These are phyloP conservation scores for Myiozetetes cayanensis DNA, from an alignment of 2,113 vertebrate species.

Conservation along the genomic window DNA sequence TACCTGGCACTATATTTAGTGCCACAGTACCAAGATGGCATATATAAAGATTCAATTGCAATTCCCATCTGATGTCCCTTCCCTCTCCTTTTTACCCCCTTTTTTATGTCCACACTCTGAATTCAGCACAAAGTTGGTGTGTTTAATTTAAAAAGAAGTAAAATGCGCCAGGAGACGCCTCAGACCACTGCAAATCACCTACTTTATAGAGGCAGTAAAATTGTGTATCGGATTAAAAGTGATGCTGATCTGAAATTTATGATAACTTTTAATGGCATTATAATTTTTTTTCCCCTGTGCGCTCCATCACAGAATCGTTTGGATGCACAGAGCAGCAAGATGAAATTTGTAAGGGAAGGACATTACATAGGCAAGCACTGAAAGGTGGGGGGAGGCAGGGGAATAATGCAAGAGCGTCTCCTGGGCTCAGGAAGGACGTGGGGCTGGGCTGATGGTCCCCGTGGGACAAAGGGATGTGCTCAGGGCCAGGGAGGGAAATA, in stretches of 20 bases:
- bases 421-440: not conserved
- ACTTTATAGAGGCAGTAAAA: slow-evolving; percentile 87
- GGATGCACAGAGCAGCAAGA: slow-evolving; percentile 75
- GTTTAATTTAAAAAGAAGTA: slow-evolving; percentile 89
- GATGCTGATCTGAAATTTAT: slow-evolving; percentile 87
- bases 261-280: slow-evolving; percentile 88
- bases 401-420: slow-evolving; percentile 61
- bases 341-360: slow-evolving; percentile 81
- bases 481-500: rapidly evolving
- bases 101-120: slow-evolving; percentile 84
- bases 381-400: not conserved
- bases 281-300: slow-evolving; percentile 80
- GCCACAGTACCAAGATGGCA: slow-evolving; percentile 82
- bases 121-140: slow-evolving; percentile 86
- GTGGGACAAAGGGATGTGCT: not conserved
- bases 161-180: slow-evolving; percentile 81
- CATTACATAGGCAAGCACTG: slow-evolving; percentile 65
- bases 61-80: slow-evolving; percentile 86
- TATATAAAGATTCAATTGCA: slow-evolving; percentile 86
- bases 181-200: slow-evolving; percentile 85
- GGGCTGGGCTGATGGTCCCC: not conserved
- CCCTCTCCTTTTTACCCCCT: slow-evolving; percentile 82
- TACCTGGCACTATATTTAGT: slow-evolving; percentile 84
- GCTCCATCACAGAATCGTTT: slow-evolving; percentile 75
- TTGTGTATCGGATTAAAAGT: slow-evolving; percentile 87